A percentile compares a stretch with the other conserved stretches of the same genome.
Conservation (phyloP, 2,113 vertebrate species). For the Archilochus colubris region DNA sequence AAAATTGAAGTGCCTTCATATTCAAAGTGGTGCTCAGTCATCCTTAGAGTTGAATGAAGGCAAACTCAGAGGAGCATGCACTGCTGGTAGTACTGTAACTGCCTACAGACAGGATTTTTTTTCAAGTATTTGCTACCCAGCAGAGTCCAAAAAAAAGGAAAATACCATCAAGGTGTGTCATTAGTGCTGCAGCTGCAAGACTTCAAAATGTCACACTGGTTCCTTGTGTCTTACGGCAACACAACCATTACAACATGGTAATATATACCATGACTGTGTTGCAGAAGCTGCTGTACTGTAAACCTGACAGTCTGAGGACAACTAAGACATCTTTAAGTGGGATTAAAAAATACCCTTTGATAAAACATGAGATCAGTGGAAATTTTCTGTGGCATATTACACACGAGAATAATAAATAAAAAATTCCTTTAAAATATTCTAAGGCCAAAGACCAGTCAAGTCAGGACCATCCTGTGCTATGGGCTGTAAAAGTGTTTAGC, state of each 20-base stretch:
- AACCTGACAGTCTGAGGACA: neutral
- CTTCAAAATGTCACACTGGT: neutral
- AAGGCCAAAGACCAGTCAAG: neutral
- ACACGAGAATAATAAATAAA: neutral
- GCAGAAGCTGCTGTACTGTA: neutral
- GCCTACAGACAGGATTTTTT: neutral
- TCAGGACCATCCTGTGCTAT: neutral
- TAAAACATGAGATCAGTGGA: neutral
- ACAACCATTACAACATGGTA: neutral
- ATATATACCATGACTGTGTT: neutral
- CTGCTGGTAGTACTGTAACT: neutral
- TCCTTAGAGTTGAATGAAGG: neutral
- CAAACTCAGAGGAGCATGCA: neutral
- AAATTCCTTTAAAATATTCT: conserved; percentile 11
- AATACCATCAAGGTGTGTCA: neutral
- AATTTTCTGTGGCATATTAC: neutral
- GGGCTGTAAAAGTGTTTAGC: conserved; percentile 10
- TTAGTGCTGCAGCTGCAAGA: neutral
- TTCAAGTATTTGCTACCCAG: neutral
- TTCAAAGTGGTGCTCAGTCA: conserved; percentile 20
- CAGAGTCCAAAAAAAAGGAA: neutral
- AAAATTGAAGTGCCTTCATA: conserved; percentile 13
- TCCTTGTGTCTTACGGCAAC: neutral
- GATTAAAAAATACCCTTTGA: neutral
- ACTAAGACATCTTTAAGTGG: neutral